Base-by-base conservation (phyloP, 2,888 invertebrate genomes). In the Thysanoteuthis rhombus region DNA sequence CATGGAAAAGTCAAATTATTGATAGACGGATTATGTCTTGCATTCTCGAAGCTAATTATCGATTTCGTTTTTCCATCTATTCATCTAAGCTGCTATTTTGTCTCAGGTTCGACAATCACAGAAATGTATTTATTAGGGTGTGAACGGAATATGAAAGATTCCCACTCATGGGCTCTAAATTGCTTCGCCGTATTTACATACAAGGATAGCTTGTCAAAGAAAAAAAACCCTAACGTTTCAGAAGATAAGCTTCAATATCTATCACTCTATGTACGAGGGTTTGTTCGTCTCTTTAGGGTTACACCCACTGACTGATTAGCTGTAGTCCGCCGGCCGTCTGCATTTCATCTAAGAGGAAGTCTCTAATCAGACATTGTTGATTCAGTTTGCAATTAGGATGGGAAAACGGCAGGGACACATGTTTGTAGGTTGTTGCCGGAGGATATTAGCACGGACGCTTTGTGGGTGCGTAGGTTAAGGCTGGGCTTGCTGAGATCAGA, bases 351-450 rank as follows among this genome's bases (percentile, higher is more conserved):
- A 75, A 75, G n/a, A 75, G n/a, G 75, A 75, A 75, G n/a, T 75
- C n/a, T 75, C 75, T 75, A 75, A 75, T 75, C 75, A n/a, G 75
- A 75, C 75, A 75, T n/a, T 75, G 75, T 75, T 75, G 75, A 75
- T 75, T n/a, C 75, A n/a, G n/a, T n/a, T 75, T 75, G 75, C 75
- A 75, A 75, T 75, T 75, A 75, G 75, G n/a, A 75, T 75, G n/a
- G n/a, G 75, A 75, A 75, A 75, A n/a, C n/a, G 12, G n/a, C n/a
- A 16, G 12, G 58, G 75, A 22, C 16, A n/a, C 12, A n/a, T 75
- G 75, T n/a, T 16, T 12, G n/a, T 75, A n/a, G 58, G 75, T 75
- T 75, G 75, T 75, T 75, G n/a, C 10, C 8, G 2, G n/a, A n/a
- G 16, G 16, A n/a, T 75, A 75, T 75, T 75, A n/a, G n/a, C 75